Evolutionary conservation across 2,797 vertebrate species (phyloP).

Genomic region (Orestias chungarensis): DNA sequence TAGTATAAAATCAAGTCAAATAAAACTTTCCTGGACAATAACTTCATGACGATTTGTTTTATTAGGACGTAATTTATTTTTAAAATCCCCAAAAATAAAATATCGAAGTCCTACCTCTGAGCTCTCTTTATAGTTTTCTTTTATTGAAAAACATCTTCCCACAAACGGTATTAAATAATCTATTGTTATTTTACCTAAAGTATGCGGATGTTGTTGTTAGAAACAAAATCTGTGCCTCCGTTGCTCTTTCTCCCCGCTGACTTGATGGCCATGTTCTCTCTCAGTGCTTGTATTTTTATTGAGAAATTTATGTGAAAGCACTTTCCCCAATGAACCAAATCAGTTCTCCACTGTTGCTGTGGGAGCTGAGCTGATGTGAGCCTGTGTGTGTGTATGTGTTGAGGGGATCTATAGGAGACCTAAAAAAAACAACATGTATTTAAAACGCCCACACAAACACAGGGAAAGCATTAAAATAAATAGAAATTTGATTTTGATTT

Average conservation of each 20-base stretch:
- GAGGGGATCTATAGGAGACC: neutral
- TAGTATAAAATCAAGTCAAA: neutral
- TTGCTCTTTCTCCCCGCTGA: neutral
- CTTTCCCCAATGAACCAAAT: constrained; percentile 20
- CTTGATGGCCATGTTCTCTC: neutral
- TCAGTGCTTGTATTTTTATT: constrained; percentile 8
- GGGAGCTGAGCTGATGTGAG: constrained; percentile 21
- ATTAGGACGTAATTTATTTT: neutral
- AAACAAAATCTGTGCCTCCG: neutral
- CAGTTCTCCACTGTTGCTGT: constrained; percentile 13
- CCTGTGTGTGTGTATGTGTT: neutral
- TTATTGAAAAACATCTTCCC: too few relatives aligned
- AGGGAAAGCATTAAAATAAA: neutral
- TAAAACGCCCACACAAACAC: neutral
- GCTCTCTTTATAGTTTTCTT: neutral
- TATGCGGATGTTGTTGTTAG: neutral
- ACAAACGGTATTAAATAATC: neutral
- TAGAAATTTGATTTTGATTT: neutral
- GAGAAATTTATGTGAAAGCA: constrained; percentile 13
- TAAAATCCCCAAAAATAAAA: neutral
- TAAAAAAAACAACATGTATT: neutral
- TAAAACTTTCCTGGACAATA: neutral
- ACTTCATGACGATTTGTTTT: neutral
- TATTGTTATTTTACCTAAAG: neutral
- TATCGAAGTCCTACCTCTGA: neutral